Percentiles rank a stretch among this genome's conserved stretches.
These are phyloP conservation scores for Triops cancriformis DNA, from an alignment of 1,140 invertebrate species.

Conservation along the genomic window DNA sequence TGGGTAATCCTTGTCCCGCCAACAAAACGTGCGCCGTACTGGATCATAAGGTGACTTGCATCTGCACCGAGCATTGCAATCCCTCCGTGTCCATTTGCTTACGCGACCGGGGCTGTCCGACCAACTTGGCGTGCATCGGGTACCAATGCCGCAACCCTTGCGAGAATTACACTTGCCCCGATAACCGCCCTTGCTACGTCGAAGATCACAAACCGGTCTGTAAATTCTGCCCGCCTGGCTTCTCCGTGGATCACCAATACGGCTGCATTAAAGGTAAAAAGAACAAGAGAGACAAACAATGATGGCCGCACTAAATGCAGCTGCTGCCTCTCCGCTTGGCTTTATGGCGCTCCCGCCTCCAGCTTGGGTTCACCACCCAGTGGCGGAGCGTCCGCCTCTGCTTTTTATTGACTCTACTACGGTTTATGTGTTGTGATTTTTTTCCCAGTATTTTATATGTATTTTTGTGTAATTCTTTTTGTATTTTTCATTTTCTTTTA, in stretches of 20 bases:
- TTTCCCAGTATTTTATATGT: neutral
- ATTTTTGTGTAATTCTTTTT: neutral
- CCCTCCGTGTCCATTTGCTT: conserved; percentile 77
- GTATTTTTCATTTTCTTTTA: neutral
- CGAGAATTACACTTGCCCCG: conserved; percentile 62
- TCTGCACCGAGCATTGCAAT: conserved; percentile 76
- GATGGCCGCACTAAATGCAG: conserved; percentile 33
- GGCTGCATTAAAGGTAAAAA: conserved; percentile 90
- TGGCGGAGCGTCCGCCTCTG: conserved; percentile 2
- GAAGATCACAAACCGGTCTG: conserved; percentile 86
- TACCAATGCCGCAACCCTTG: conserved; percentile 86
- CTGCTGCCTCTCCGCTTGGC: conserved; percentile 18
- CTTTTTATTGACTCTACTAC: conserved; percentile 20
- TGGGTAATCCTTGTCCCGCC: conserved; percentile 52
- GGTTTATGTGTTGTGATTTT: too few relatives aligned
- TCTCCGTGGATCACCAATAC: conserved; percentile 74
- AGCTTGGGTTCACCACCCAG: neutral
- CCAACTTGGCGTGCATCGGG: conserved; percentile 71
- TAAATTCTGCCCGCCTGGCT: conserved; percentile 87
- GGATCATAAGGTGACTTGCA: conserved; percentile 72
- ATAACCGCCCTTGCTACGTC: conserved; percentile 75
- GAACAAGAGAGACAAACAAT: conserved; percentile 15
- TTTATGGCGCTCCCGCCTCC: neutral
- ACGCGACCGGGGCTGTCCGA: conserved; percentile 74
- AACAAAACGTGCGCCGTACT: conserved; percentile 76